Evolutionary conservation across 2,797 vertebrate species (phyloP), one percentile per base, ranked within the genome.

Genomic region (Adelosebastes latens): DNA sequence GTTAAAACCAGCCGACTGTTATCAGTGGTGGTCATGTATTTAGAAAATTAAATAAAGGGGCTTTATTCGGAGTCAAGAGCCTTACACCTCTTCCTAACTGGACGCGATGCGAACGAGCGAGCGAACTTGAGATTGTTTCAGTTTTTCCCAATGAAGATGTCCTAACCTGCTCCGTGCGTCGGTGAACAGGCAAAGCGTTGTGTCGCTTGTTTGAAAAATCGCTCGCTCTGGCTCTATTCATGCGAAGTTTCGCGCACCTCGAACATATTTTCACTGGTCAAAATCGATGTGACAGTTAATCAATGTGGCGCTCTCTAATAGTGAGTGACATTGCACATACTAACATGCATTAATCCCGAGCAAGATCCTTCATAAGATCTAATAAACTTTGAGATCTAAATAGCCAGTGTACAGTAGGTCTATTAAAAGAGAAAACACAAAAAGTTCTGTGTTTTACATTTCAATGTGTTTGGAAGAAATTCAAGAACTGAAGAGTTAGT

Each of bases 91-190:
- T 46, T 46, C 42, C 16, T 3, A 46, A 46, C 16, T 46, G 42
- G 42, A 46, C 1, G 42, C 3, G 0, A 4, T 46, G 16, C 16
- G 16, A 46, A 46, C 0, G 7, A 46, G 42, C 3, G 6, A 8
- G 16, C 16, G 3, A 49, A 49, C 16, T 18, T 49, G 1, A 49
- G 16, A 20, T 49, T 49, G 16, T 49, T 20, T 49, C 6, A 46
- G 16, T 49, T 49, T 4, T 20, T 49, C 46, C 46, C 18, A 20
- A 49, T 49, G 3, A 49, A 49, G 46, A 49, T 49, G 16, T 49
- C 46, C 46, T 18, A 49, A 49, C 3, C 7, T 49, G 16, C 46
- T 4, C 7, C 7, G 3, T 4, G 18, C 18, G 1, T 49, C 46
- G 0, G 18, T 8, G 18, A 49, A 49, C 16, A 49, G 7, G 46